These are phyloP conservation scores for Ibycter americanus DNA, from an alignment of 2,797 vertebrate genomes.

Conservation along the genomic window DNA sequence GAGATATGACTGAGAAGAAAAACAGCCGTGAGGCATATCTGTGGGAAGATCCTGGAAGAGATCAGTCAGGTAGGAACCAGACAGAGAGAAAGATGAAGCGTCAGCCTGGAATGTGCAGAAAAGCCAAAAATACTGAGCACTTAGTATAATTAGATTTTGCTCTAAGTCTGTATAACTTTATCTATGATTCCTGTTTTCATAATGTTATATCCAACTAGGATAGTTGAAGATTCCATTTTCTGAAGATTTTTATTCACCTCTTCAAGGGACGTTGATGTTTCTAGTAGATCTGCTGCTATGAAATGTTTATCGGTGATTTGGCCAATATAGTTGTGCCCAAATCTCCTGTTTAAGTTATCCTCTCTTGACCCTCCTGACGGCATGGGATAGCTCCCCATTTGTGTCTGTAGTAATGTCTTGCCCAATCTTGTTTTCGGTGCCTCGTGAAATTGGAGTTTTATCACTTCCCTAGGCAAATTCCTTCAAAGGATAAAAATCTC, in stretches of 20 bases:
- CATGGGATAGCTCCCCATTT: neutral
- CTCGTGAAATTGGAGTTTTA: neutral
- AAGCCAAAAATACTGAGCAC: neutral
- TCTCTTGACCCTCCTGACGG: neutral
- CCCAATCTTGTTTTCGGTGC: neutral
- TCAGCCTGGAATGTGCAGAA: conserved; percentile 54
- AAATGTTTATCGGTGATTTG: neutral
- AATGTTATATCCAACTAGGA: neutral
- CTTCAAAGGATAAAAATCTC: neutral
- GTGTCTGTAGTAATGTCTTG: neutral
- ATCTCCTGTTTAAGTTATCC: neutral
- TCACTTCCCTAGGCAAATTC: conserved; percentile 38
- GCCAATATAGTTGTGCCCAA: neutral
- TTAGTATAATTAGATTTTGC: conserved; percentile 4
- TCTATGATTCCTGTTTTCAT: neutral
- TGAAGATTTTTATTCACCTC: neutral
- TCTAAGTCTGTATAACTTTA: neutral
- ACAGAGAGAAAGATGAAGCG: conserved; percentile 10
- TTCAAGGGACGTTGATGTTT: neutral
- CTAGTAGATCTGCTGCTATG: neutral
- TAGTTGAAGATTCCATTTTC: neutral
- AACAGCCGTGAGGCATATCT: conserved; percentile 10
- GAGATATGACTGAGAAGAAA: conserved; percentile 13
- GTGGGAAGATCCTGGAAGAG: conserved; percentile 29
- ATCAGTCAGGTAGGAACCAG: conserved; percentile 37